Conservation (phyloP, 2,797 vertebrate species). For the Epinephelus awoara region DNA sequence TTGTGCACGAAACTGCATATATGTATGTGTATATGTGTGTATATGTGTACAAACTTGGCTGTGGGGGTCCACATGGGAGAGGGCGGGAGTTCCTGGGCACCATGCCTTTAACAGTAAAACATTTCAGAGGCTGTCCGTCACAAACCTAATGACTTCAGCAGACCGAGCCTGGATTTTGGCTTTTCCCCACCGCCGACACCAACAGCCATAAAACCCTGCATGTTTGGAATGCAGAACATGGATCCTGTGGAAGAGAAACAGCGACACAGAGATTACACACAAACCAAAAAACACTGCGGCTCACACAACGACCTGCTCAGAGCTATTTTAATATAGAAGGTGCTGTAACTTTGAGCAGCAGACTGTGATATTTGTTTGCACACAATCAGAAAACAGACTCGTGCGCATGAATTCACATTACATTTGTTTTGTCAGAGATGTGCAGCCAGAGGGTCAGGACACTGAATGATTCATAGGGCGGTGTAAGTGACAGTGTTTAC, state of each 20-base stretch:
- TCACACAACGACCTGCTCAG: slow-evolving; percentile 10
- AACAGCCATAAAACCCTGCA: slow-evolving; percentile 71
- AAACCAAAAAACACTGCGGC: slow-evolving; percentile 29
- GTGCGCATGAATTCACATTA: slow-evolving; percentile 2
- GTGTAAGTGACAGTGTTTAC: slow-evolving; percentile 74
- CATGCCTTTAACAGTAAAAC: slow-evolving; percentile 79
- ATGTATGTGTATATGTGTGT: slow-evolving; percentile 30
- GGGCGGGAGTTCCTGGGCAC: slow-evolving; percentile 74
- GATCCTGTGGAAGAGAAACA: slow-evolving; percentile 54
- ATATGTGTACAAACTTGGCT: slow-evolving; percentile 48
- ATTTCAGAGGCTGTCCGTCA: slow-evolving; percentile 80
- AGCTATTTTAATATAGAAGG: slow-evolving; percentile 19
- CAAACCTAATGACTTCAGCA: slow-evolving; percentile 84
- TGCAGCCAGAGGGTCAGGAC: slow-evolving; percentile 31
- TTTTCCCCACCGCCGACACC: slow-evolving; percentile 72
- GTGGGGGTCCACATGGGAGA: slow-evolving; percentile 68
- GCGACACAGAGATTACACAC: slow-evolving; percentile 53
- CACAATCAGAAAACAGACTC: background rate
- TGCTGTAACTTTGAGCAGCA: slow-evolving; percentile 13
- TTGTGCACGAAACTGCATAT: slow-evolving; percentile 30
- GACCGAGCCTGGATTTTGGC: slow-evolving; percentile 76
- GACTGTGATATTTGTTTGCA: slow-evolving; percentile 23
- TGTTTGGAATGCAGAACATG: slow-evolving; percentile 82
- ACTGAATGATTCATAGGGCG: slow-evolving; percentile 62
- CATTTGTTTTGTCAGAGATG: slow-evolving; percentile 37